These are phyloP conservation scores for Leptodactylus fallax DNA, from an alignment of 2,797 vertebrate species.

Conservation along the genomic window DNA sequence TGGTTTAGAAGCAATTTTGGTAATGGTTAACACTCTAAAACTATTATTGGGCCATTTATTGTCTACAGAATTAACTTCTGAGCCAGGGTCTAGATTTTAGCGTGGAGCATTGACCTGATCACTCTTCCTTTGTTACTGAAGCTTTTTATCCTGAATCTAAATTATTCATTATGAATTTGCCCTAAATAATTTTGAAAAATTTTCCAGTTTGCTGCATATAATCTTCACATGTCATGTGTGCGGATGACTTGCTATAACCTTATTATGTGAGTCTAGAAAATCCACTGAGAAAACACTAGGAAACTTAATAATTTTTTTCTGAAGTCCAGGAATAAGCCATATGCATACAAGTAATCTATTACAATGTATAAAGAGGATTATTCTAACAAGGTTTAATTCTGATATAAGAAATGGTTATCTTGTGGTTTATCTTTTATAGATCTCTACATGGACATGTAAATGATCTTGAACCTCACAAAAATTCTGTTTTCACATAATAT, in stretches of 20 bases:
- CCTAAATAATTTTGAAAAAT: conserved; percentile 7
- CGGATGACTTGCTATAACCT: conserved; percentile 37
- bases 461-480: no score
- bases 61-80: no score
- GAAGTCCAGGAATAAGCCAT: neutral
- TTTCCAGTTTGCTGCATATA: conserved; percentile 33
- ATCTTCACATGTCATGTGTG: neutral
- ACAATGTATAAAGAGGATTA: neutral
- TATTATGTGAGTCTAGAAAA: neutral
- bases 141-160: conserved; percentile 27
- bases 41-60: neutral
- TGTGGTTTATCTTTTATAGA: no score
- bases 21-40: no score
- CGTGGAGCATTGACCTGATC: neutral
- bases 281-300: neutral
- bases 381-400: no score
- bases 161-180: conserved; percentile 49
- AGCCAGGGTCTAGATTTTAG: neutral
- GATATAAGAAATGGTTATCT: no score
- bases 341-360: neutral
- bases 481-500: no score
- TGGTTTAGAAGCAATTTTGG: no score
- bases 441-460: no score
- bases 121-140: neutral
- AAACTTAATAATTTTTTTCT: neutral